Evolutionary conservation across 2,888 invertebrate genomes (phyloP), one percentile per base, ranked within the genome.

Genomic region (Teleiodes luculella): DNA sequence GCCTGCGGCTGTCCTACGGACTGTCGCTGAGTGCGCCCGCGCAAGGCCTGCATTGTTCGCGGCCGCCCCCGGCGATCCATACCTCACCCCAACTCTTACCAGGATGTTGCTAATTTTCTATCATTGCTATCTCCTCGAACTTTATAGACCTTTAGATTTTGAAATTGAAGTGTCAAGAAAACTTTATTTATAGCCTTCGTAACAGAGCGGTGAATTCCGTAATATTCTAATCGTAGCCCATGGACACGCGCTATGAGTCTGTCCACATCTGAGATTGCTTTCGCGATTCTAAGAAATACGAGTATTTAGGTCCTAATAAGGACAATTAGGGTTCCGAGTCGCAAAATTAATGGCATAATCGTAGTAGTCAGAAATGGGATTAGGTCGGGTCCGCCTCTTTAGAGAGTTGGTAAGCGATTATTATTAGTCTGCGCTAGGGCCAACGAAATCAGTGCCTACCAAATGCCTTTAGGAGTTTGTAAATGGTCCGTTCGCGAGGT

Each of bases 91-190:
- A 77, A 86, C 83, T 83, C 78, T 79, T 78, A 80, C 81, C 81
- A 80, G 84, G 84, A 87, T 83, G 78, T 84, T 78, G 83, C 89
- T 88, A 87, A 89, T 89, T 89, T 88, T 87, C 85, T 86, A 87
- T 87, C 86, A 85, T 85, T 86, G 83, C 76, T 78, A 80, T 80
- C 83, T 78, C 76, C 74, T 72, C 76, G 70, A 78, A 81, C 80
- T 85, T 87, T 86, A 84, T 86, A 83, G 80, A 80, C 79, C 74
- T 78, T 74, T 76, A 75, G 74, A 78, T 83, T 86, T 76, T 74
- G 74, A 84, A 87, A 86, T 84, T 85, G 80, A 86, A 77, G 87
- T 86, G 84, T 84, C 86, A 82, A 83, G 78, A 73, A 70, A 79
- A 76, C 71, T 75, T n/a, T 83, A 85, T 87, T 86, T 87, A 87